Conservation (phyloP, 2,797 vertebrate species). For the Acomys russatus region DNA sequence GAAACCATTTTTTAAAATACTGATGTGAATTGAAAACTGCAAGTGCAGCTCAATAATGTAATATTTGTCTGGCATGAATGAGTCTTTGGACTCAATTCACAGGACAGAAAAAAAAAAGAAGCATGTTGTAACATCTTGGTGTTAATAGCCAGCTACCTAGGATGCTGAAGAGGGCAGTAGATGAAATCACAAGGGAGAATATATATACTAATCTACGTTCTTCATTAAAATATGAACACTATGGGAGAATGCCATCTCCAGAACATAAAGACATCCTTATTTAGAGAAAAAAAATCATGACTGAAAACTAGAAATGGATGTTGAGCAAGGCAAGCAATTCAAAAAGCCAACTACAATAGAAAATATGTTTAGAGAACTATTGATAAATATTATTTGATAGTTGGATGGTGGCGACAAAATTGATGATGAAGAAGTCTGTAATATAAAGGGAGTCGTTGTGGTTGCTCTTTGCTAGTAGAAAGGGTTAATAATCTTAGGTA, state of each 20-base stretch:
- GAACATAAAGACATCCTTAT: not conserved
- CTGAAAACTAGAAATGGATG: not conserved
- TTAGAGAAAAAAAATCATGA: not conserved
- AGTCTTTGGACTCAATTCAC: not conserved
- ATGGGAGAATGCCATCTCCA: not conserved
- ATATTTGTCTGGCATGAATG: not conserved
- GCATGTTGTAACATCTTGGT: not conserved
- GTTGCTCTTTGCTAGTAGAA: not conserved
- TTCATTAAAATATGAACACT: not conserved
- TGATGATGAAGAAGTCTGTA: not conserved
- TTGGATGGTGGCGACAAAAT: not conserved
- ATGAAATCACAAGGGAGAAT: not conserved
- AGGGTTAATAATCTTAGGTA: not conserved
- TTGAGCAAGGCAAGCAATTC: not conserved
- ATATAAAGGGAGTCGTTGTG: not conserved
- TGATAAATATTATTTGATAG: not conserved
- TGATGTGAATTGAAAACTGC: not conserved
- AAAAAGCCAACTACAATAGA: not conserved
- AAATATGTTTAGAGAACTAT: not conserved
- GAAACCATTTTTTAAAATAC: not conserved
- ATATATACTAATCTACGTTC: not conserved
- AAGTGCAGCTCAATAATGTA: not conserved
- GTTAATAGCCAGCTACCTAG: not conserved
- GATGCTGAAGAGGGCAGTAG: not conserved
- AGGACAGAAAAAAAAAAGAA: not conserved